These are phyloP conservation scores for Eilema sororculum DNA, from an alignment of 2,888 invertebrate species.

Conservation along the genomic window DNA sequence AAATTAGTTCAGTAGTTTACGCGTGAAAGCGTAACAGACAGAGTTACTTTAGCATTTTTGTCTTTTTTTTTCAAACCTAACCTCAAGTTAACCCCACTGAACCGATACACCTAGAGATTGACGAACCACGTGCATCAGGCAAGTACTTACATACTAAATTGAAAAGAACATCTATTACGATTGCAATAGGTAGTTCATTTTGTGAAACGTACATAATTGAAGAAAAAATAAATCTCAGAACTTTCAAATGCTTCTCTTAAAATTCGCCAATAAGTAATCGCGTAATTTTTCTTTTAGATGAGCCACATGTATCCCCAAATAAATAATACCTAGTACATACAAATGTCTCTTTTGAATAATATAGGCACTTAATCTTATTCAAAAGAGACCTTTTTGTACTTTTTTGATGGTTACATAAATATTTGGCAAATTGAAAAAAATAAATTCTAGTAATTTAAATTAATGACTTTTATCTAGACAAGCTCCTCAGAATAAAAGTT, in stretches of 20 bases:
- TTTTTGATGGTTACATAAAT: background rate
- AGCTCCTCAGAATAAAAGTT: no score
- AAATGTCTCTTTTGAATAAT: constrained; percentile 1
- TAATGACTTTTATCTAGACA: no score
- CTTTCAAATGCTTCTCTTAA: background rate
- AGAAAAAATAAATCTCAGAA: background rate
- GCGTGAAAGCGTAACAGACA: no score
- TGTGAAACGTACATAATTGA: background rate
- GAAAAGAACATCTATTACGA: no score
- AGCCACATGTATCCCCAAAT: background rate
- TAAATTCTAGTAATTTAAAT: no score
- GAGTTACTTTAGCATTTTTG: no score
- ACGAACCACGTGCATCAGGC: no score
- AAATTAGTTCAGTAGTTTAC: no score
- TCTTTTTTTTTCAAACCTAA: no score
- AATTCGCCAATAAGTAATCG: background rate
- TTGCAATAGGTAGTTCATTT: background rate
- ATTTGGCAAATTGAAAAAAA: background rate
- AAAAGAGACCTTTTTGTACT: constrained; percentile 1
- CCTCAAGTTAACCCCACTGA: no score
- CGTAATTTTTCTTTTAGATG: background rate
- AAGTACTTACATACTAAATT: no score
- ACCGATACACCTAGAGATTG: no score
- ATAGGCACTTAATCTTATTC: background rate
- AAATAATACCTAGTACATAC: background rate